These are phyloP conservation scores for Hyla sarda DNA, from an alignment of 2,113 vertebrate species.

Conservation along the genomic window DNA sequence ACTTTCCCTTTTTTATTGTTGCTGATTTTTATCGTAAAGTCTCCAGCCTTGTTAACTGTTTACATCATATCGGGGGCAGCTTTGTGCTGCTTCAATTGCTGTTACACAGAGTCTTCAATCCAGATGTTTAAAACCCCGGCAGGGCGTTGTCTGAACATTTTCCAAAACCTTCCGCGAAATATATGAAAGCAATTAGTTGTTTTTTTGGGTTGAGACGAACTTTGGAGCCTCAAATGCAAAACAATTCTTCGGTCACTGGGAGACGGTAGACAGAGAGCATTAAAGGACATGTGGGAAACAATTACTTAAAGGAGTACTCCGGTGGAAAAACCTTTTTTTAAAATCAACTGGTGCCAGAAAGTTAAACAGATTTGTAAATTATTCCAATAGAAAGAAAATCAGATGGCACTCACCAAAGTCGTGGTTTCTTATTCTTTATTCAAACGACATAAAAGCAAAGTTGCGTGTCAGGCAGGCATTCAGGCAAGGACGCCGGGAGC, in stretches of 20 bases:
- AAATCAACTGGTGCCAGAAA: too few species aligned
- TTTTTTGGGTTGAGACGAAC: constrained; percentile 60
- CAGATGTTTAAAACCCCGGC: constrained; percentile 64
- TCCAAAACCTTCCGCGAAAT: constrained; percentile 62
- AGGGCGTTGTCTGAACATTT: constrained; percentile 56
- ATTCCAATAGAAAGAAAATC: too few species aligned
- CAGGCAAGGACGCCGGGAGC: too few species aligned
- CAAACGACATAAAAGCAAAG: too few species aligned
- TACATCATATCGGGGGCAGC: not conserved
- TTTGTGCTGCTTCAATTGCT: not conserved
- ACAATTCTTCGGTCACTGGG: constrained; percentile 13
- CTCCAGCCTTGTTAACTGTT: not conserved
- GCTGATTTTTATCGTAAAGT: not conserved
- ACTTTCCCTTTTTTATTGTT: not conserved
- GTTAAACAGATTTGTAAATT: too few species aligned
- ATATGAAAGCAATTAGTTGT: constrained; percentile 48
- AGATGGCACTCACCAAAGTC: too few species aligned
- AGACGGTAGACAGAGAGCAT: not conserved
- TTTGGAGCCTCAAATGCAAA: constrained; percentile 54
- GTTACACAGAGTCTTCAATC: constrained; percentile 60
- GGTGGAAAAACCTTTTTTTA: too few species aligned
- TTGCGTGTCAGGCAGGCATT: too few species aligned
- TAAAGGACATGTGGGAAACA: not conserved
- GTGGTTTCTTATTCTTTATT: too few species aligned
- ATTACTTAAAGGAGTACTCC: not conserved